These are phyloP conservation scores for Aphelenchoides besseyi DNA, from an alignment of 1,140 invertebrate genomes.

Conservation along the genomic window DNA sequence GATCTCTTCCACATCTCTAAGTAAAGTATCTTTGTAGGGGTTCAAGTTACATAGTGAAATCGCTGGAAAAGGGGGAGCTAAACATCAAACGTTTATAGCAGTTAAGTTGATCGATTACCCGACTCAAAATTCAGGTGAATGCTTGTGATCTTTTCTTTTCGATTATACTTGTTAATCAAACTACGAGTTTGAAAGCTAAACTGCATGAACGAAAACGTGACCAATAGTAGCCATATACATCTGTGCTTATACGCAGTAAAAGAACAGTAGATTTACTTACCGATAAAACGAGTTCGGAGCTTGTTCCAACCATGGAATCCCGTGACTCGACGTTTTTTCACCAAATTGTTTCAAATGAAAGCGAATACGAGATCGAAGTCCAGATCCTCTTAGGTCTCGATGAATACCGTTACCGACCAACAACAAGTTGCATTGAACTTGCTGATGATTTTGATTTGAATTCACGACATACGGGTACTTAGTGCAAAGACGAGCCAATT, in stretches of 20 bases:
- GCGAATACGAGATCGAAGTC: conserved; percentile 21
- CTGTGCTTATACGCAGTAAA: conserved; percentile 22
- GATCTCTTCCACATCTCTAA: conserved; percentile 44
- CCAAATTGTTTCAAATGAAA: conserved; percentile 47
- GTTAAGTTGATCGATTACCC: neutral
- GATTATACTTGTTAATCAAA: conserved; percentile 46
- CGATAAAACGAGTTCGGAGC: conserved; percentile 48
- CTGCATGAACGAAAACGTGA: conserved; percentile 39
- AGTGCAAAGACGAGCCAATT: neutral
- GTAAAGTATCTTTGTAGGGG: conserved; percentile 51
- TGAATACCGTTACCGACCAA: conserved; percentile 15
- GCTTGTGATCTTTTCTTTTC: conserved; percentile 54
- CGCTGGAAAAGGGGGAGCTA: conserved; percentile 54
- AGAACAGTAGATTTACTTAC: conserved; percentile 13
- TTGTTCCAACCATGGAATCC: conserved; percentile 51
- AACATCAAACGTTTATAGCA: conserved; percentile 16
- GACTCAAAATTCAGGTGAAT: conserved; percentile 52
- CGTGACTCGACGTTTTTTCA: conserved; percentile 53
- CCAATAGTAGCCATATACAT: conserved; percentile 41
- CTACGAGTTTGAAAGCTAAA: conserved; percentile 45
- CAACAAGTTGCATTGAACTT: conserved; percentile 35
- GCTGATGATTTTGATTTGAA: conserved; percentile 26
- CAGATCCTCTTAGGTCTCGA: conserved; percentile 16
- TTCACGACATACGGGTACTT: conserved; percentile 18
- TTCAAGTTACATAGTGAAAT: conserved; percentile 58